Evolutionary conservation across 2,797 vertebrate genomes (phyloP).

Genomic region (Heteromormyrus szaboi): DNA sequence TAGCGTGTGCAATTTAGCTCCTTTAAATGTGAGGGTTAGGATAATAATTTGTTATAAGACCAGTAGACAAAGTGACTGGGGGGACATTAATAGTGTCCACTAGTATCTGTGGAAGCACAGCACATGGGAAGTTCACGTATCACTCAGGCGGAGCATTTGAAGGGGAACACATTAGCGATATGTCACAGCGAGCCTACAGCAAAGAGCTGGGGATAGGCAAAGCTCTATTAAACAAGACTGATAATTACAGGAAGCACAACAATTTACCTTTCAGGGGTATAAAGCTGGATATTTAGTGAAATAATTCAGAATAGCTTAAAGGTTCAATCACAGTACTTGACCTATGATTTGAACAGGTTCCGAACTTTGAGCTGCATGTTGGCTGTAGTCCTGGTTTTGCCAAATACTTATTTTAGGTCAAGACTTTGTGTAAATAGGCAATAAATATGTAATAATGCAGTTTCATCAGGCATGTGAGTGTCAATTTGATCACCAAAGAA

Average conservation of each 20-base stretch:
- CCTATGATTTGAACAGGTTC: neutral
- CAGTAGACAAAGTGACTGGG: constrained; percentile 16
- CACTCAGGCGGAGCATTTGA: neutral
- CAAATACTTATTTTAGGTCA: neutral
- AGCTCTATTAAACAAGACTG: neutral
- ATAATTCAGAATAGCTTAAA: neutral
- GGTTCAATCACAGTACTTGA: neutral
- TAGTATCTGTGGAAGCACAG: constrained; percentile 1
- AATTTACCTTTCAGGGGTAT: neutral
- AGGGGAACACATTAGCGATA: constrained; percentile 19
- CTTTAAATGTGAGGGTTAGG: neutral
- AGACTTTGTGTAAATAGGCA: neutral
- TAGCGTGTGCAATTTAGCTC: neutral
- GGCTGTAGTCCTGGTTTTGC: neutral
- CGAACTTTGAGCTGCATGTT: neutral
- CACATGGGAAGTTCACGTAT: neutral
- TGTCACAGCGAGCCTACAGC: constrained; percentile 18
- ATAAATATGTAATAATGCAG: neutral
- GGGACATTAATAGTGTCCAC: neutral
- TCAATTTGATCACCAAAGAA: neutral
- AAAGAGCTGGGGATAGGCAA: neutral
- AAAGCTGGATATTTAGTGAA: neutral
- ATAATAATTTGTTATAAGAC: constrained; percentile 8
- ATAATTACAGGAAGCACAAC: neutral
- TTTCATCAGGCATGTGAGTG: neutral